A percentile compares a stretch with the other conserved stretches of the same genome.
phyloP scores from a whole-genome alignment of 2,797 vertebrate genomes.

The Clarias laeviceps region DNA sequence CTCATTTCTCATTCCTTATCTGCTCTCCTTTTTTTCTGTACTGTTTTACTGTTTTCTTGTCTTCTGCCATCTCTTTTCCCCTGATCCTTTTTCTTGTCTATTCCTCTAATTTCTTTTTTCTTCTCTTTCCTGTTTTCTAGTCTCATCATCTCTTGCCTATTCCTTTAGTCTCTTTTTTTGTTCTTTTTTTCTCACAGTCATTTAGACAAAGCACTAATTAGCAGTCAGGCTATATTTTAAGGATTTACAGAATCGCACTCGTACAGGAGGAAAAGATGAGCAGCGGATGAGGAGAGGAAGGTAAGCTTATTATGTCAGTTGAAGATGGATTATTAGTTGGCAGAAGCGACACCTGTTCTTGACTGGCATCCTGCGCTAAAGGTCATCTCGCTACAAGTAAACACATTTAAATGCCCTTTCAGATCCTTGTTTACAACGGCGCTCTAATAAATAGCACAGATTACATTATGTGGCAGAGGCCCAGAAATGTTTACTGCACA shows the following conservation, averaged over 20 bases:
- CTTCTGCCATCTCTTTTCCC: neutral
- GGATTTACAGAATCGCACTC: slow-evolving; percentile 16
- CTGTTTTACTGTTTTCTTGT: neutral
- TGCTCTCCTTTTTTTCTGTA: slow-evolving; percentile 3
- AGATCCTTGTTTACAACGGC: slow-evolving; percentile 22
- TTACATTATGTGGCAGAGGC: slow-evolving; percentile 32
- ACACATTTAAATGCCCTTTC: slow-evolving; percentile 37
- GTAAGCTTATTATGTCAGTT: slow-evolving; percentile 43
- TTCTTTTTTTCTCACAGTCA: neutral
- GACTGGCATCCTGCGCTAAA: slow-evolving; percentile 37
- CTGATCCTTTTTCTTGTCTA: neutral
- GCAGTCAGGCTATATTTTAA: slow-evolving; percentile 66
- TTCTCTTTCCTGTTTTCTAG: neutral
- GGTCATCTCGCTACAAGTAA: slow-evolving; percentile 37
- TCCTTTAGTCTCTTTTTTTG: neutral
- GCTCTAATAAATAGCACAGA: slow-evolving; percentile 20
- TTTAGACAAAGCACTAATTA: slow-evolving; percentile 1
- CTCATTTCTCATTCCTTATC: neutral
- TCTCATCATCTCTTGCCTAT: neutral
- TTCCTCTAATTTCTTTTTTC: neutral
- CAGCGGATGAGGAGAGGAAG: slow-evolving; percentile 22
- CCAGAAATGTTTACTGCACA: slow-evolving; percentile 21
- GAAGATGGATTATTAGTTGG: slow-evolving; percentile 26
- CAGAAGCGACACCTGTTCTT: slow-evolving; percentile 24
- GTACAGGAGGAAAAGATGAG: slow-evolving; percentile 5